Evolutionary conservation across 2,888 invertebrate species (phyloP), one percentile per base, ranked within the genome.

Genomic region (Nomada goodeniana): DNA sequence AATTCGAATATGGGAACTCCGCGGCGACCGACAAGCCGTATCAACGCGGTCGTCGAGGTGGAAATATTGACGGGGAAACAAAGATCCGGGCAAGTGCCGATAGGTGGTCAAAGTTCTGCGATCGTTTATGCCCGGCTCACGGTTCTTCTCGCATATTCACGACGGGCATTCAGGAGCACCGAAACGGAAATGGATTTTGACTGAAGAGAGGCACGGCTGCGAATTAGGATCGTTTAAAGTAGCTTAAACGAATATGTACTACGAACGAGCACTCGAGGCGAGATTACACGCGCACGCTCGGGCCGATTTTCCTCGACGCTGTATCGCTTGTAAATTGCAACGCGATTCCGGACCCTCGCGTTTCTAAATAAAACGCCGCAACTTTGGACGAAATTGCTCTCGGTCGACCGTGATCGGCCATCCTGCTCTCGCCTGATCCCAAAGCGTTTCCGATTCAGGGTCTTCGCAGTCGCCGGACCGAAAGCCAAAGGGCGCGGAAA

Each of bases 1-100:
- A 74, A 78, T 81, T 74, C 26, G 9, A 60, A 74, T 53, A 70
- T 65, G 64, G 53, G 15, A 76, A 71, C 80, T 76, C 55, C 13
- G 68, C 68, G 36, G 74, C 42, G 47, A 61, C 36, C 53, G 78
- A 63, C 75, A 59, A 67, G 50, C 50, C 65, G 36, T 78, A 75
- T 75, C 63, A 69, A 75, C 63, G 75, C 75, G 63, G 42, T 55
- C 55, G 11, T n/a, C 44, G 74, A 61, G 29, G 60, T 67, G 67
- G 59, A 53, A 23, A 57, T 26, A 42, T 57, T 44, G 13, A 26
- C 11, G 23, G 29, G 36, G 23, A 26, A 72, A 73, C 65, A 44
- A 73, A 55, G 67, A 52, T 42, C 36, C 72, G 23, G 44, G 52
- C 44, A 67, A 61, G 67, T 29, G 64, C 29, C 67, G 20, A 47